Evolutionary conservation across 1,140 invertebrate species (phyloP).

Genomic region (Drosophila triauraria): DNA sequence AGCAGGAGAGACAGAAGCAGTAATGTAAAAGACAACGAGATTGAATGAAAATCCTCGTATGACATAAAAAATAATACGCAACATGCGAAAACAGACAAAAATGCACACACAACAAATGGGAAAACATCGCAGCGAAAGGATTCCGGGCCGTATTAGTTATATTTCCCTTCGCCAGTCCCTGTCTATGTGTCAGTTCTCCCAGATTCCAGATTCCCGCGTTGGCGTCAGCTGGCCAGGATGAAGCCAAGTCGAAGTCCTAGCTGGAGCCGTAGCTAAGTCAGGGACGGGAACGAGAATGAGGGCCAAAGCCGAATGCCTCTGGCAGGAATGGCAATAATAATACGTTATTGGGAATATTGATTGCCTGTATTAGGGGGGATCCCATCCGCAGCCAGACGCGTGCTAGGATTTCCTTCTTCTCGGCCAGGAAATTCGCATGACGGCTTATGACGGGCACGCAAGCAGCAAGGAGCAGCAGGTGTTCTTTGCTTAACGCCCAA

Average conservation of each 20-base stretch:
- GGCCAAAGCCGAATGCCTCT: conserved; percentile 29
- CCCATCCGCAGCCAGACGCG: conserved; percentile 8
- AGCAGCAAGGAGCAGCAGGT: conserved; percentile 44
- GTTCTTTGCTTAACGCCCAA: conserved; percentile 61
- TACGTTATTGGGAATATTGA: conserved; percentile 77
- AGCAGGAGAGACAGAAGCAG: conserved; percentile 8
- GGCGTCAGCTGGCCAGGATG: conserved; percentile 42
- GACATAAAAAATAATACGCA: conserved; percentile 73
- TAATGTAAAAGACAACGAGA: conserved; percentile 61
- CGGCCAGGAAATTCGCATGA: conserved; percentile 38
- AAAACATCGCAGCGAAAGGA: conserved; percentile 60
- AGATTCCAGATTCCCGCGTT: conserved; percentile 16
- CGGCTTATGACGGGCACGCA: conserved; percentile 41
- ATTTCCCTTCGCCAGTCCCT: conserved; percentile 32
- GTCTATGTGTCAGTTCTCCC: conserved; percentile 50
- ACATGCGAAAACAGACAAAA: conserved; percentile 52
- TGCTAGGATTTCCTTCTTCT: conserved; percentile 26
- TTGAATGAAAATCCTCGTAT: conserved; percentile 71
- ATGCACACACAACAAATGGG: conserved; percentile 50
- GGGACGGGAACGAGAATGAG: conserved; percentile 33
- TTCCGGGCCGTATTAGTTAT: conserved; percentile 69
- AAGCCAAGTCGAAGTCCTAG: conserved; percentile 34
- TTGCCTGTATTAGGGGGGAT: conserved; percentile 52
- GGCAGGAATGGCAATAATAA: conserved; percentile 65
- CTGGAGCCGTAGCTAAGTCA: conserved; percentile 13